Evolutionary conservation across 2,797 vertebrate species (phyloP).

Genomic region (Cygnus olor): DNA sequence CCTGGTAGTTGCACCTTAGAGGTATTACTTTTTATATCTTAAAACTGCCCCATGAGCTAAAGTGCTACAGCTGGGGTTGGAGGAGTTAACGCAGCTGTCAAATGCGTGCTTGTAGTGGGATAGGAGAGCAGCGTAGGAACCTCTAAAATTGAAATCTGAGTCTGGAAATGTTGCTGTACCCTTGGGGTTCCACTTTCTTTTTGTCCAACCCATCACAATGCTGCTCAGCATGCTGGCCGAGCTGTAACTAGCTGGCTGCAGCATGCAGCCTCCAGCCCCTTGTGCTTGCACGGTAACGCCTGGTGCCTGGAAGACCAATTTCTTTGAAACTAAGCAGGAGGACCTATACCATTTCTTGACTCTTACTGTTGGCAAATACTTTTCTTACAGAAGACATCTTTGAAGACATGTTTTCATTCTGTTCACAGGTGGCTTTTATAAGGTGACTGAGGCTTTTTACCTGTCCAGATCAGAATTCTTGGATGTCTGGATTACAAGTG

Average conservation of each 20-base stretch:
- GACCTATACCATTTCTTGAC: background rate
- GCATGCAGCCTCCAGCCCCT: background rate
- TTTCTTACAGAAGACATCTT: background rate
- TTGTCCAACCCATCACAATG: background rate
- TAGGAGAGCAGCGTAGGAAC: background rate
- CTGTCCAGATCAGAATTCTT: background rate
- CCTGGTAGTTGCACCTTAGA: no score
- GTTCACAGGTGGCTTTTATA: background rate
- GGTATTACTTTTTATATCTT: background rate
- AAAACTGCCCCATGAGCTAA: background rate
- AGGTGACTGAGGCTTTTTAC: background rate
- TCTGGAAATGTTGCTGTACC: background rate
- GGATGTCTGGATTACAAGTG: background rate
- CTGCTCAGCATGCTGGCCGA: background rate
- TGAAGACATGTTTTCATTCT: background rate
- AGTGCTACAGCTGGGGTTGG: background rate
- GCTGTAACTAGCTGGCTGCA: background rate
- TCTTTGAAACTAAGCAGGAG: background rate
- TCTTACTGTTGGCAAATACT: background rate
- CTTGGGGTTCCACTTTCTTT: background rate
- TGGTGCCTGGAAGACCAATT: background rate
- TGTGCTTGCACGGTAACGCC: no score
- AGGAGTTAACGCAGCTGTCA: background rate
- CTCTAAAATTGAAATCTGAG: background rate
- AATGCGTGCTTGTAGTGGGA: background rate